Base-by-base conservation (phyloP, 1,140 invertebrate genomes). In the Pseudomyrmex sp. region DNA sequence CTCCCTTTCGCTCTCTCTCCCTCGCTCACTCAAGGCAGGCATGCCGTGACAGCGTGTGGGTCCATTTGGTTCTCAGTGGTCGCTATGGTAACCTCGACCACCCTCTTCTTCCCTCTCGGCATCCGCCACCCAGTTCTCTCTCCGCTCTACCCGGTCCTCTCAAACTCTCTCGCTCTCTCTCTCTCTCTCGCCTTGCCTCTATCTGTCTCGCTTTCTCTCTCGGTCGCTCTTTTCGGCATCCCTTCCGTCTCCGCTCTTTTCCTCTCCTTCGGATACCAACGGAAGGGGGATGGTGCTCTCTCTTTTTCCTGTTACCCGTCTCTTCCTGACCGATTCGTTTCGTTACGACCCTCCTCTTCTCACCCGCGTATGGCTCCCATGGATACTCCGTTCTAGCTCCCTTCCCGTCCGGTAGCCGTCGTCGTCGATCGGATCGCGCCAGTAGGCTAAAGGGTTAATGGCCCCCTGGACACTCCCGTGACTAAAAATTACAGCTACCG, bases 1-100 rank as follows among this genome's bases (percentile, higher is more conserved):
- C 82, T 75, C 83, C 61, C 59, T 75, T 74, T 75, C 86, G 82
- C 83, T 84, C 83, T 87, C 87, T 90, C 89, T 73, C 85, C 87
- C 85, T 84, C 85, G 86, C 83, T 70, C 85, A 85, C 83, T 90
- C 85, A 87, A 91, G 79, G 82, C 85, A 89, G 82, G 85, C 89
- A 89, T 89, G 85, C 90, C 85, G 82, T 84, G 88, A 88, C 90
- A 91, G 89, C 88, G 92, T 86, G 90, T 92, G 88, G 91, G 92
- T 93, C 91, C 92, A 92, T 93, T 93, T 92, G 91, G 89, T 90
- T 92, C 91, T 86, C 89, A 88, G 88, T 91, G 90, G 92, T 93
- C 86, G 91, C 90, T 89, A 92, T 92, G 91, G 92, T 87, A 92
- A 92, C 92, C 91, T 91, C 85, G 82, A 70, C 89, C 87, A 91